phyloP scores from a whole-genome alignment of 2,888 invertebrate species.

The Lithophane socia region DNA sequence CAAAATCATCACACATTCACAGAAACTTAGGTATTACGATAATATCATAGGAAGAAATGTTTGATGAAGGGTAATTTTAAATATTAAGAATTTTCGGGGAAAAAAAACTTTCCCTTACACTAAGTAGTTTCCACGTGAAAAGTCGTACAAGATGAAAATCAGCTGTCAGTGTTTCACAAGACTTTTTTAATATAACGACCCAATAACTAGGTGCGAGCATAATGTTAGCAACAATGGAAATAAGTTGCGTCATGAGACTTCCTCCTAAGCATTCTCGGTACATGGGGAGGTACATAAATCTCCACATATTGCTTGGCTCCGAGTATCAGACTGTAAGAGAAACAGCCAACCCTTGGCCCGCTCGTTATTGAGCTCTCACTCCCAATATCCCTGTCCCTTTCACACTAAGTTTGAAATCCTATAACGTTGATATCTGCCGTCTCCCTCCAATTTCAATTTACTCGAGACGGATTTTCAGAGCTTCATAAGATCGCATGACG shows the following conservation, averaged over 20 bases:
- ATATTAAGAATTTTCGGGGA: too few relatives aligned
- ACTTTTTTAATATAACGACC: constrained; percentile 55
- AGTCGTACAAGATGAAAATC: neutral
- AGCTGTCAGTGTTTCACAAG: constrained; percentile 20
- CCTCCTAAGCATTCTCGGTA: constrained; percentile 81
- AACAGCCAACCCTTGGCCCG: constrained; percentile 90
- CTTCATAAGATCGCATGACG: constrained; percentile 82
- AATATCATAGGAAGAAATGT: neutral
- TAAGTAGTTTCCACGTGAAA: neutral
- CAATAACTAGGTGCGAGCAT: constrained; percentile 62
- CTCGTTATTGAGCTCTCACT: constrained; percentile 91
- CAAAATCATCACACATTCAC: neutral
- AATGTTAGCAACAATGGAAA: constrained; percentile 79
- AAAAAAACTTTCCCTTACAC: neutral
- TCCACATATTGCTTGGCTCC: constrained; percentile 87
- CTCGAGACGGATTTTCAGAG: constrained; percentile 90
- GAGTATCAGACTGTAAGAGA: constrained; percentile 86
- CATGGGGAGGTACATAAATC: constrained; percentile 87
- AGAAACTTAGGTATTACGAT: neutral
- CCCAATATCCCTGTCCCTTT: constrained; percentile 79
- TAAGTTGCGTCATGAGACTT: constrained; percentile 82
- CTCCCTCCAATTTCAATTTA: constrained; percentile 90
- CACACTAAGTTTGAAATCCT: constrained; percentile 66
- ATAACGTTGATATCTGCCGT: constrained; percentile 71
- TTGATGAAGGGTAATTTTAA: too few relatives aligned